Conservation (phyloP, 2,113 vertebrate species). For the Aplodontia rufa region DNA sequence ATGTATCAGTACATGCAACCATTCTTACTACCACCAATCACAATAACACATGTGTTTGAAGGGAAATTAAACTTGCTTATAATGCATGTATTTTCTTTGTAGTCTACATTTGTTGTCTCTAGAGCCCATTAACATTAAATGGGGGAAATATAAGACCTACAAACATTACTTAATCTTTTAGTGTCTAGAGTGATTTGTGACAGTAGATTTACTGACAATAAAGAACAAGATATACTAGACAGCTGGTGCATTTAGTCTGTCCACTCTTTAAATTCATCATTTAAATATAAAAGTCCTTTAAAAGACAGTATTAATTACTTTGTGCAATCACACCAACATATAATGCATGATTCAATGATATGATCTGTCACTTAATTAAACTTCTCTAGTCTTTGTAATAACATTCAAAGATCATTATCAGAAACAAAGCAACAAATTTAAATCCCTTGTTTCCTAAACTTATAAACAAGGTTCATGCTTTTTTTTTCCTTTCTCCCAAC, state of each 20-base stretch:
- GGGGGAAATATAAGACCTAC: not conserved
- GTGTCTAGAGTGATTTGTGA: conserved; percentile 70
- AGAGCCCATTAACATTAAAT: not conserved
- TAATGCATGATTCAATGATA: conserved; percentile 72
- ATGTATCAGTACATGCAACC: not conserved
- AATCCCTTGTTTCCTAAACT: conserved; percentile 72
- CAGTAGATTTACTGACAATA: conserved; percentile 34
- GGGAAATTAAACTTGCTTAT: not conserved
- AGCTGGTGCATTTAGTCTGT: conserved; percentile 41
- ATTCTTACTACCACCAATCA: not conserved
- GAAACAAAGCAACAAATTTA: conserved; percentile 61
- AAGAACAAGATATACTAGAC: conserved; percentile 43
- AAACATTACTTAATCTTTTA: conserved; percentile 8
- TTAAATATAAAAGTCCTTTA: conserved; percentile 67
- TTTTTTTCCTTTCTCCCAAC: conserved; percentile 6
- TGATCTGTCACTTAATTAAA: conserved; percentile 76
- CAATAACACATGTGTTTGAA: not conserved
- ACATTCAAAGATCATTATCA: conserved; percentile 63
- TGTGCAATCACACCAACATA: conserved; percentile 69
- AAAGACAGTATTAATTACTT: conserved; percentile 77
- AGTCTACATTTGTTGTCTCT: not conserved
- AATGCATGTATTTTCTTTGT: not conserved
- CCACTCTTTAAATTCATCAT: conserved; percentile 75
- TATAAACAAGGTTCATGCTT: conserved; percentile 65
- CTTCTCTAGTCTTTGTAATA: conserved; percentile 68